A percentile compares a stretch with the other conserved stretches of the same genome.
phyloP scores from a whole-genome alignment of 2,113 vertebrate genomes.

The Calypte anna region DNA sequence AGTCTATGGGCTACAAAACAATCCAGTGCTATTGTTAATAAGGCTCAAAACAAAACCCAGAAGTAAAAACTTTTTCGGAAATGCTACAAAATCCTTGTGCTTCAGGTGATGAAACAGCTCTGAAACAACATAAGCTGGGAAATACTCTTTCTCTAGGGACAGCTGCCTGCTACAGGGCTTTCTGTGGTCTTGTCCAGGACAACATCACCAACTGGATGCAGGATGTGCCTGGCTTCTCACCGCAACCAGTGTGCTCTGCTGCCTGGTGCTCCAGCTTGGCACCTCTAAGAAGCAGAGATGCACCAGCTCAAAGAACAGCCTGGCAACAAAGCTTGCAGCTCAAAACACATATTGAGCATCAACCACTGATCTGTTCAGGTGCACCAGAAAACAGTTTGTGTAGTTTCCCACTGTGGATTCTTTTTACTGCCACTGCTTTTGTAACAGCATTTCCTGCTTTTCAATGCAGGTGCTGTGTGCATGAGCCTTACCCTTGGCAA shows the following conservation, averaged over 20 bases:
- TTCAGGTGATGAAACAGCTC: background rate
- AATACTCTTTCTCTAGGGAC: background rate
- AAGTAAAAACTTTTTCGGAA: background rate
- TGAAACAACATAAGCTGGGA: accelerated
- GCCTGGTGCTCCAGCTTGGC: background rate
- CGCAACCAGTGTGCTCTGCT: accelerated
- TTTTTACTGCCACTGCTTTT: background rate
- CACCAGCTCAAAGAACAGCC: background rate
- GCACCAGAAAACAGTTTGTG: background rate
- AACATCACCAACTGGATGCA: background rate
- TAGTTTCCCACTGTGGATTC: background rate
- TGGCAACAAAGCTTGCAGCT: background rate
- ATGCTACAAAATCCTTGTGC: background rate
- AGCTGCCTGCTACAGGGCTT: background rate
- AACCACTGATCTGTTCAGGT: background rate
- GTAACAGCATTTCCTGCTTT: background rate
- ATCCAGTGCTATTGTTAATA: background rate
- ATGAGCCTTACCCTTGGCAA: background rate
- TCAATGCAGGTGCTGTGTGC: background rate
- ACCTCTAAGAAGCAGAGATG: background rate
- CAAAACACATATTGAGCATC: background rate
- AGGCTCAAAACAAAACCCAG: background rate
- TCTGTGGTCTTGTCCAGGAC: background rate
- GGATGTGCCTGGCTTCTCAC: background rate
- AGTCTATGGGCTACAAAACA: background rate